Conservation (phyloP, 2,797 vertebrate species). For the Selene dorsalis region DNA sequence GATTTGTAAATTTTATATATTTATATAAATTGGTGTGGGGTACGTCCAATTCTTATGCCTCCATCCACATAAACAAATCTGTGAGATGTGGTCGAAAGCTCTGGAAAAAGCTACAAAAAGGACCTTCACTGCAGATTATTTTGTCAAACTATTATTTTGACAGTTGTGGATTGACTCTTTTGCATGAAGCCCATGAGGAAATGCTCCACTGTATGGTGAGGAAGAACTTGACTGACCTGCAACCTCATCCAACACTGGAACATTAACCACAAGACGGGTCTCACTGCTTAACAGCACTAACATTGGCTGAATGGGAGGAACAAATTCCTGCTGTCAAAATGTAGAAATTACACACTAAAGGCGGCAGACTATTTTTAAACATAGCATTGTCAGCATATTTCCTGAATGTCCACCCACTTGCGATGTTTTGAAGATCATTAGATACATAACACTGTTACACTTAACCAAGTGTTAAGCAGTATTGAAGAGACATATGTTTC, state of each 20-base stretch:
- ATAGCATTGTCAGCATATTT: neutral
- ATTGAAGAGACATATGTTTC: neutral
- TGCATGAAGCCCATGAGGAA: neutral
- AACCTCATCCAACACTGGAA: neutral
- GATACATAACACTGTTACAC: neutral
- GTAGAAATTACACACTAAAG: neutral
- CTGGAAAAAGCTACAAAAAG: neutral
- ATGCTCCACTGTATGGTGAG: neutral
- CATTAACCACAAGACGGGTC: neutral
- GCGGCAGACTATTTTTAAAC: neutral
- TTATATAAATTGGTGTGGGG: neutral
- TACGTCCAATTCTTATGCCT: neutral
- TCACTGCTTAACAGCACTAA: neutral
- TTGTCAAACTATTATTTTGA: neutral
- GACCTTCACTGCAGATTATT: neutral
- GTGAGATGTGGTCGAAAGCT: neutral
- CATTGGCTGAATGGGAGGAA: neutral
- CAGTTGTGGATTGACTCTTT: neutral
- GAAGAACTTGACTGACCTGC: neutral
- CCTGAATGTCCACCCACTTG: neutral
- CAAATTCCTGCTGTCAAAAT: neutral
- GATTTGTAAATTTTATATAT: neutral
- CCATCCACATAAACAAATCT: neutral
- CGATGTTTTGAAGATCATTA: neutral
- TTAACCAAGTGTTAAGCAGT: neutral